Base-by-base conservation (phyloP, 2,888 invertebrate species). In the Phengaris arion region DNA sequence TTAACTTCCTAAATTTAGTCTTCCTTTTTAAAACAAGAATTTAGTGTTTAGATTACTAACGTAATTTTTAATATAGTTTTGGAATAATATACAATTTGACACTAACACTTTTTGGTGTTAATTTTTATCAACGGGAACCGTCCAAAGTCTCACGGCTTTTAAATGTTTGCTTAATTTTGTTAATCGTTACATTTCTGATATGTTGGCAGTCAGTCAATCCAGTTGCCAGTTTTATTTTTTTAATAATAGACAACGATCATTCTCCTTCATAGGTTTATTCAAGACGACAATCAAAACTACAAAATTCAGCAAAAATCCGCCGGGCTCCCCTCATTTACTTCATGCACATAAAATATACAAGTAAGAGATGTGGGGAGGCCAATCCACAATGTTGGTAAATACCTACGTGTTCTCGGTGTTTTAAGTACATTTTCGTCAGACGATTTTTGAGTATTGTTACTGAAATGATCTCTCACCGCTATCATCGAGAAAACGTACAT, bases 281-380 rank as follows among this genome's bases (percentile, higher is more conserved):
- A 92, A 89, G 92, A 83, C 83, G 80, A 81, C 85, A 78, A 83
- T 83, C 82, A 87, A 86, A 86, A 89, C 91, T 76, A 89, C 92
- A 87, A 92, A 92, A 89, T 89, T 90, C 87, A 88, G 83, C 84
- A 90, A 91, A 89, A 90, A 91, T 78, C 87, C 90, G 82, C 89
- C 91, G 82, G 91, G 90, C 84, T 88, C 92, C 84, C 91, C 92
- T 83, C 91, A 92, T 86, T 91, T 93, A 89, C 91, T 93, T 85
- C 93, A 91, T 87, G 88, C 90, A 87, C 91, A 91, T 87, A 92
- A 91, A 89, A 89, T 91, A 85, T 87, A 87, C 89, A 92, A 91
- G 88, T 92, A 92, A 89, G 88, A 88, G 83, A 84, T 83, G 82
- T 81, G 79, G 84, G 84, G 83, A 84, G 76, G 79, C 80, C 81